Base-by-base conservation (phyloP, 2,888 invertebrate species). In the Piscicola geometra region DNA sequence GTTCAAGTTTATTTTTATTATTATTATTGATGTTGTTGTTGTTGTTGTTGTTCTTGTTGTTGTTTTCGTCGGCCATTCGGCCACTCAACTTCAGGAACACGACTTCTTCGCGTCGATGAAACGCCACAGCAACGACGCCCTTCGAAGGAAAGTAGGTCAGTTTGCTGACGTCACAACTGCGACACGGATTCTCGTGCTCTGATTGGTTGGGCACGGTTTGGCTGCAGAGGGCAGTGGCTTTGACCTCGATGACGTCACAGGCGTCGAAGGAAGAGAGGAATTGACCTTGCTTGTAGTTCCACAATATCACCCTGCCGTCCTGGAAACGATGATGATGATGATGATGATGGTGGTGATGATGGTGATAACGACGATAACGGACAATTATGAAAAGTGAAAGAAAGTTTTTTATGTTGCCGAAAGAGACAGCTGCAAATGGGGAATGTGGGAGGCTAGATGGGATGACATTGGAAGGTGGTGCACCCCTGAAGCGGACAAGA, bases 401-500 rank as follows among this genome's bases (percentile, higher is more conserved):
- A 15, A 21, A 5, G 3, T 56, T 25, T 56, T 5, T 18, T 25
- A 18, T 25, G 25, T 56, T 3, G 25, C 5, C 25, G 5, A 21
- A 25, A 56, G 25, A 21, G 5, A 21, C n/a, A 56, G n/a, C n/a
- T n/a, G n/a, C n/a, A n/a, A n/a, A n/a, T n/a, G n/a, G n/a, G n/a
- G n/a, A n/a, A n/a, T n/a, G n/a, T n/a, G n/a, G n/a, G n/a, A n/a
- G n/a, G n/a, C n/a, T n/a, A n/a, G n/a, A n/a, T n/a, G n/a, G n/a
- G n/a, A 25, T 3, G 25, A 18, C 9, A 5, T 5, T 5, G 25
- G n/a, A 56, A 56, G 15, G 25, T 25, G 3, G n/a, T 3, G 15
- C 21, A 83, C 83, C 81, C 83, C 83, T 36, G 82, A 81, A 71
- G 82, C 82, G n/a, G 83, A 83, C 1, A 82, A 70, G 2, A 83